phyloP scores from a whole-genome alignment of 1,140 invertebrate species.

The Drosophila pseudoobscura region DNA sequence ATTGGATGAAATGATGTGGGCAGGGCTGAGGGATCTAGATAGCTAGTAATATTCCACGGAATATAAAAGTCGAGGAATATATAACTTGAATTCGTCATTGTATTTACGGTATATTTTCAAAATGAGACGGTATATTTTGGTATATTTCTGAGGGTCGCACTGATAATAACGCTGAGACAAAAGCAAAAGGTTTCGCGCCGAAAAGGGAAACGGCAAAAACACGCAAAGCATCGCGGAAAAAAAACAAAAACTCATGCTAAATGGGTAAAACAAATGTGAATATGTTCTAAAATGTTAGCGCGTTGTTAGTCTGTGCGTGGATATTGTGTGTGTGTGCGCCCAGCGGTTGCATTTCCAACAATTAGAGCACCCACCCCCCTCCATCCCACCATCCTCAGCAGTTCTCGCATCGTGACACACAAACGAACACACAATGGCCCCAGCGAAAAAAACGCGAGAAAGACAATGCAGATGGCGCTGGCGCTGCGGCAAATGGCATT shows the following conservation, averaged over 20 bases:
- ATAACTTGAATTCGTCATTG: too few relatives aligned
- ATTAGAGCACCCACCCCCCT: conserved; percentile 16
- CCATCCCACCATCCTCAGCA: conserved; percentile 7
- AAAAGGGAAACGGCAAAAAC: conserved; percentile 66
- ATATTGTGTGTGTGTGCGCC: conserved; percentile 29
- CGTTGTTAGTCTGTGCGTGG: conserved; percentile 14
- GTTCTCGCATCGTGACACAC: conserved; percentile 6
- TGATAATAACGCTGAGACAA: conserved; percentile 68
- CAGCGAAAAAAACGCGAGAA: conserved; percentile 80
- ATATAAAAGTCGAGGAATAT: too few relatives aligned
- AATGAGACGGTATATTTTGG: too few relatives aligned
- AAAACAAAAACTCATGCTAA: conserved; percentile 16
- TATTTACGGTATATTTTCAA: too few relatives aligned
- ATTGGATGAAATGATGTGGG: too few relatives aligned
- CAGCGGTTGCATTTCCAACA: conserved; percentile 56
- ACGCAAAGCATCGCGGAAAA: conserved; percentile 38
- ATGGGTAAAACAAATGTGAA: conserved; percentile 30
- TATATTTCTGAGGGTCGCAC: too few relatives aligned
- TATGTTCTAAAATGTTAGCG: conserved; percentile 43
- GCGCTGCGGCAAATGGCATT: conserved; percentile 30
- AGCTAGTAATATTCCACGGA: too few relatives aligned
- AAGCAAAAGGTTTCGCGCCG: conserved; percentile 77
- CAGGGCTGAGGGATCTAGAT: too few relatives aligned
- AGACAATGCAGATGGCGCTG: conserved; percentile 57
- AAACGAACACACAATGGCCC: conserved; percentile 67